phyloP scores from a whole-genome alignment of 2,113 vertebrate genomes.

The Calypte anna region DNA sequence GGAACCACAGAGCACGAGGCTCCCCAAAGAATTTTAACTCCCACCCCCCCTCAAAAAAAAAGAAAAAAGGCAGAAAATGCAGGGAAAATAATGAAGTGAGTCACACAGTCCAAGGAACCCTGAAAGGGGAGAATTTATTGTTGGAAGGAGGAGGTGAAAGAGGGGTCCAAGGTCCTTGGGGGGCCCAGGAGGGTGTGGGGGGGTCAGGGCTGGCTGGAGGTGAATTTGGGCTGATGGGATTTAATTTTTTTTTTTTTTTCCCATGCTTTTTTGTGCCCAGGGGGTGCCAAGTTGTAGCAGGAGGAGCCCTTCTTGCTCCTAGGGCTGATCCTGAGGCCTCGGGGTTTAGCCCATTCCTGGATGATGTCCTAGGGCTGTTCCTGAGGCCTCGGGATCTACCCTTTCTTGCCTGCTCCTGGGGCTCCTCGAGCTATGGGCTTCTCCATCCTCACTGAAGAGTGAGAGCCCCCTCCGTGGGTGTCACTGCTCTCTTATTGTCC shows the following conservation, averaged over 20 bases:
- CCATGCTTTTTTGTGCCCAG: neutral
- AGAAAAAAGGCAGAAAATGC: no score
- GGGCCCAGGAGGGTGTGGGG: fast-evolving
- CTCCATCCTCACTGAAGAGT: no score
- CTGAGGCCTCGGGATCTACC: no score
- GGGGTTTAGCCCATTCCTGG: no score
- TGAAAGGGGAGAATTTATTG: neutral
- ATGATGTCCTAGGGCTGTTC: no score
- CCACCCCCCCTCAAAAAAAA: no score
- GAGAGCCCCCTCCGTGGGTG: no score
- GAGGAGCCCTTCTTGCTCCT: no score
- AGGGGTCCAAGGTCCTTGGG: neutral
- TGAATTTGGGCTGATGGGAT: neutral
- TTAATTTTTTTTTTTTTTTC: neutral
- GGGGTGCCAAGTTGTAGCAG: neutral
- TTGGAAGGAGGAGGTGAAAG: neutral
- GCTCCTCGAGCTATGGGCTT: no score
- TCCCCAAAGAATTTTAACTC: neutral
- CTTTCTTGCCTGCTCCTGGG: no score
- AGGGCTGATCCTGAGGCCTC: no score
- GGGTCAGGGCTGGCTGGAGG: neutral
- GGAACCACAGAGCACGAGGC: fast-evolving
- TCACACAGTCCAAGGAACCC: neutral
- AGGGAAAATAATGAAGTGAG: neutral
- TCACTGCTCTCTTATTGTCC: no score